These are phyloP conservation scores for Sitta europaea DNA, from an alignment of 2,113 vertebrate species.

Conservation along the genomic window DNA sequence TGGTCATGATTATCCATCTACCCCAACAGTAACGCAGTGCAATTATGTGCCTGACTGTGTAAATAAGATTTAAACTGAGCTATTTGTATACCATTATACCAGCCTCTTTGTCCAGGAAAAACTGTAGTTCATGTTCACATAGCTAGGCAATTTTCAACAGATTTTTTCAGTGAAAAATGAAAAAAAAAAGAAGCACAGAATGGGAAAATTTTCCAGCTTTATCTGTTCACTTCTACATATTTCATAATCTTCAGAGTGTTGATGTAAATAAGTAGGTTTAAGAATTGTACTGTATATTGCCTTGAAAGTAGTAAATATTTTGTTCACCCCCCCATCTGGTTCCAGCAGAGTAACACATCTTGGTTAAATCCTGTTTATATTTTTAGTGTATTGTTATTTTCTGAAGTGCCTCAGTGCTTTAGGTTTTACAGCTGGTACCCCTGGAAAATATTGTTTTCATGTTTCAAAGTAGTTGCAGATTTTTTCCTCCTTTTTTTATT, in stretches of 20 bases:
- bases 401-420: background rate
- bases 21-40: background rate
- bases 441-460: background rate
- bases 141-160: background rate
- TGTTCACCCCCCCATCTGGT: background rate
- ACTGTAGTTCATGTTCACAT: background rate
- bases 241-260: background rate
- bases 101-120: background rate
- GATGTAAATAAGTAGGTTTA: background rate
- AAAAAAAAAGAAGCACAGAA: background rate
- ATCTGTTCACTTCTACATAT: background rate
- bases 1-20: background rate
- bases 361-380: background rate
- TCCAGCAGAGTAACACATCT: background rate
- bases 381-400: background rate
- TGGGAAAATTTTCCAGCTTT: background rate
- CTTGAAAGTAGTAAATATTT: background rate
- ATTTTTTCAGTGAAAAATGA: background rate
- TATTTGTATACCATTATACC: background rate
- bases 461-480: background rate
- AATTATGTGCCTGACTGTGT: background rate
- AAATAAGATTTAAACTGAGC: background rate
- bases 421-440: background rate
- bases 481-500: background rate
- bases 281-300: background rate